Evolutionary conservation across 2,888 invertebrate species (phyloP).

Genomic region (Amphipoea lucens): DNA sequence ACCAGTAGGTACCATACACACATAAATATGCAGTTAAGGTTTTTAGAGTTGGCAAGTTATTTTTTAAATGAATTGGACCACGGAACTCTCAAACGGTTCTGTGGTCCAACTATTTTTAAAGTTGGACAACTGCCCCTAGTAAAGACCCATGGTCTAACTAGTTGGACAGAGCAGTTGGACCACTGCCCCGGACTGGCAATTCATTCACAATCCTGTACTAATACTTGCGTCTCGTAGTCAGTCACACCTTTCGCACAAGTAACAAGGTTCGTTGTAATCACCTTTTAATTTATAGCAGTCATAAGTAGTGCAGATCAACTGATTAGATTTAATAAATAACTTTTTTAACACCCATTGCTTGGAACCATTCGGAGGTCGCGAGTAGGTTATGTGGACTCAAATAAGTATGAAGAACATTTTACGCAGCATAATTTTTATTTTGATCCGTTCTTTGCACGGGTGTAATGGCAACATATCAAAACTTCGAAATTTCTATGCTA

Average conservation of each 20-base stretch:
- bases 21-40: no score
- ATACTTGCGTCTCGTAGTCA: not conserved
- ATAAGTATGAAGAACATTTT: not conserved
- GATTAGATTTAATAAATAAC: conserved; percentile 43
- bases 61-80: no score
- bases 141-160: no score
- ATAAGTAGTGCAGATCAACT: conserved; percentile 16
- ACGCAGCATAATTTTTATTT: not conserved
- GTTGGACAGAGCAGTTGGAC: no score
- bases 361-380: conserved; percentile 41
- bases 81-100: no score
- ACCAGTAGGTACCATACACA: no score
- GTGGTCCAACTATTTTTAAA: no score
- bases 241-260: not conserved
- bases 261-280: conserved; percentile 13
- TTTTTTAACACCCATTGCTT: conserved; percentile 29
- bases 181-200: no score
- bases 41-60: no score
- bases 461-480: not conserved
- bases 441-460: not conserved
- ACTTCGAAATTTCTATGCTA: not conserved
- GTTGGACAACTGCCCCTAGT: no score
- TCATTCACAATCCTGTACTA: no score
- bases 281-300: conserved; percentile 26
- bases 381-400: conserved; percentile 1